Evolutionary conservation across 2,797 vertebrate genomes (phyloP).

Genomic region (Spondyliosoma cantharus): DNA sequence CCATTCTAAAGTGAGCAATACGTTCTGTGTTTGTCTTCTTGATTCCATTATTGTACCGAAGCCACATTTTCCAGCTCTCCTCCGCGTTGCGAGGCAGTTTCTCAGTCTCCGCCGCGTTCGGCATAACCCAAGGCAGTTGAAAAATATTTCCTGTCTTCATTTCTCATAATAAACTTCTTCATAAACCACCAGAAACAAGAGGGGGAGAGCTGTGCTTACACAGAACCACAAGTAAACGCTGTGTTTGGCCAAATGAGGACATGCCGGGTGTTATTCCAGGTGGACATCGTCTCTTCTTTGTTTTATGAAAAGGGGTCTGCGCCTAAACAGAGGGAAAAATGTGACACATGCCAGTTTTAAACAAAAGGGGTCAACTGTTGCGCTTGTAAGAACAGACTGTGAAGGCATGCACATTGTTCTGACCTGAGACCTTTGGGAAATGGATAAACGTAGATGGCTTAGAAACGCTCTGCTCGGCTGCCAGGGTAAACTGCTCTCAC

Average conservation of each 20-base stretch:
- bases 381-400: constrained; percentile 56
- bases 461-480: constrained; percentile 43
- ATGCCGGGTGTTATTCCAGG: constrained; percentile 75
- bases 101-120: constrained; percentile 57
- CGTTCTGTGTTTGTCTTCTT: constrained; percentile 52
- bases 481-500: constrained; percentile 67
- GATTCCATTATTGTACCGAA: constrained; percentile 58
- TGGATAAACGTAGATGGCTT: constrained; percentile 48
- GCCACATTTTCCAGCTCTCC: constrained; percentile 61
- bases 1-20: constrained; percentile 46
- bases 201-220: constrained; percentile 56
- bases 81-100: constrained; percentile 51
- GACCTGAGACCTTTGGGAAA: constrained; percentile 59
- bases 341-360: constrained; percentile 64
- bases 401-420: constrained; percentile 68
- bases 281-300: constrained; percentile 73
- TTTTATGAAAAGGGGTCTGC: constrained; percentile 47
- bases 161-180: constrained; percentile 76
- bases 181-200: constrained; percentile 73
- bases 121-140: constrained; percentile 69
- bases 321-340: constrained; percentile 51
- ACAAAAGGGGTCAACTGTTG: constrained; percentile 70
- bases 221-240: constrained; percentile 69
- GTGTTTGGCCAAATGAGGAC: constrained; percentile 71
- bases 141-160: constrained; percentile 82